Conservation (phyloP, 2,888 invertebrate genomes). For the Clepsis dumicolana region DNA sequence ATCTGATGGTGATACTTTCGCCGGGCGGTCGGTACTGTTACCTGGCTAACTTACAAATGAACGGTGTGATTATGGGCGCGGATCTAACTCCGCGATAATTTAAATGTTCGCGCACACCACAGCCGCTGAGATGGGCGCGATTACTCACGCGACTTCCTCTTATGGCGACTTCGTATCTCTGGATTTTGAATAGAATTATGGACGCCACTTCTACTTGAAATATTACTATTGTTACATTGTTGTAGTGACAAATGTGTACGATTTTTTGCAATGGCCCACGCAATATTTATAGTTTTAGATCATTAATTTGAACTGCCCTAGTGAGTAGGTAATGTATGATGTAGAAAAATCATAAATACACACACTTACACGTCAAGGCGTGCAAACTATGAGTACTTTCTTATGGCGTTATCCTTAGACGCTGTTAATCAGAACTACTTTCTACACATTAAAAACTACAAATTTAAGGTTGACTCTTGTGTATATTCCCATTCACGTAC, state of each 20-base stretch:
- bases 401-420: no score
- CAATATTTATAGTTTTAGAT: no score
- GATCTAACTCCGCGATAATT: conserved; percentile 83
- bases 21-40: conserved; percentile 76
- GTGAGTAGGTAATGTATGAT: no score
- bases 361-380: no score
- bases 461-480: conserved; percentile 5
- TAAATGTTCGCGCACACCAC: conserved; percentile 81
- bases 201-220: conserved; percentile 49
- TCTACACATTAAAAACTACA: no score
- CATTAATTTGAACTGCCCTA: no score
- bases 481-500: not conserved
- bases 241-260: not conserved
- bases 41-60: conserved; percentile 81
- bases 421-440: no score
- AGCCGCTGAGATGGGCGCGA: conserved; percentile 72
- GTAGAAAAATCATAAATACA: no score
- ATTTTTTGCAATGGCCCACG: not conserved
- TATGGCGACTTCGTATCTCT: conserved; percentile 74
- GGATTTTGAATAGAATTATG: conserved; percentile 79
- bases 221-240: conserved; percentile 27
- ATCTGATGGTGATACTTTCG: conserved; percentile 84
- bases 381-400: no score
- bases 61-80: conserved; percentile 82
- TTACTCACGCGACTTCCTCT: conserved; percentile 78